A percentile compares a stretch with the other conserved stretches of the same genome.
phyloP scores from a whole-genome alignment of 2,888 invertebrate genomes.

The Empis livida region DNA sequence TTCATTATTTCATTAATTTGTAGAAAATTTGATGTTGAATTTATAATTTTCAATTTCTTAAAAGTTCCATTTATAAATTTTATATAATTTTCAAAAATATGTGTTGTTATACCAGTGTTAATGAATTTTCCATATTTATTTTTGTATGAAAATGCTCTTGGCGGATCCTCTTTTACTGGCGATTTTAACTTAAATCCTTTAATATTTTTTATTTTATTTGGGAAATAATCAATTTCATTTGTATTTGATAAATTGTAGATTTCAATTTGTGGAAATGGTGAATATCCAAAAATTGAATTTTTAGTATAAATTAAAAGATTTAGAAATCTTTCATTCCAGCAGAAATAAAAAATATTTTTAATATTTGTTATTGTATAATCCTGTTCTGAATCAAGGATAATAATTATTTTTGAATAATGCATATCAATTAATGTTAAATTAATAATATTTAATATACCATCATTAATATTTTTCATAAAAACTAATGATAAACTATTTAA shows the following conservation, averaged over 20 bases:
- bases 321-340: background rate
- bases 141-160: slow-evolving; percentile 3
- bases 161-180: slow-evolving; percentile 7
- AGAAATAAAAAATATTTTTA: no score
- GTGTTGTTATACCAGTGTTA: background rate
- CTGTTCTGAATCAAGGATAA: no score
- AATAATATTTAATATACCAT: no score
- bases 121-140: background rate
- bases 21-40: background rate
- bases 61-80: background rate
- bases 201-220: slow-evolving; percentile 3
- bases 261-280: slow-evolving; percentile 5
- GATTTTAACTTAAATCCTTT: slow-evolving; percentile 5
- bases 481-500: no score
- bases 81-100: background rate
- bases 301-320: background rate
- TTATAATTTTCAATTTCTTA: background rate
- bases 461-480: no score
- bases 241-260: slow-evolving; percentile 1
- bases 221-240: background rate
- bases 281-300: background rate
- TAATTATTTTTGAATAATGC: no score
- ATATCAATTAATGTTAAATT: no score
- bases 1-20: background rate
- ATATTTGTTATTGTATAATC: no score